Base-by-base conservation (phyloP, 2,888 invertebrate species). In the Eupithecia inturbata region DNA sequence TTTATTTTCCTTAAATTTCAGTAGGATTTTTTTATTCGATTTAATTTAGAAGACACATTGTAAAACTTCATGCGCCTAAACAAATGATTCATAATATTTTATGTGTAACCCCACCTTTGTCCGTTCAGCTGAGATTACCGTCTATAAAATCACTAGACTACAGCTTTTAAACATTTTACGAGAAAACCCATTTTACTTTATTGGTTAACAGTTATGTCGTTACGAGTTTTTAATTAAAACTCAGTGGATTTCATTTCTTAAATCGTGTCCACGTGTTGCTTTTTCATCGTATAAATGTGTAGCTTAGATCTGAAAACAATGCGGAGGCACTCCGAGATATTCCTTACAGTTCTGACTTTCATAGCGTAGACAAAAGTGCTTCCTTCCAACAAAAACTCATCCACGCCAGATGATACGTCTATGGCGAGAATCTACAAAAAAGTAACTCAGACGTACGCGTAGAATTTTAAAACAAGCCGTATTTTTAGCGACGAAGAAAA, bases 311-410 rank as follows among this genome's bases (percentile, higher is more conserved):
- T 85, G 84, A 82, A 87, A 91, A 94, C 93, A 93, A 94, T 92
- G 89, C 89, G 26, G 84, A 89, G 87, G 86, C 85, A 83, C 86
- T 87, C 87, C 85, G 85, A 85, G 87, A 86, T 93, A 89, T 91
- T 91, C 92, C 92, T 94, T 93, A 91, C 92, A 89, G 91, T 92
- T 92, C 91, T 91, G 90, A 92, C 92, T 92, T 93, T 93, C 92
- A 91, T 90, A 90, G 88, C 87, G 83, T 85, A 92, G 88, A 94
- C 94, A 94, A 94, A 93, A 90, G 87, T 87, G 90, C 91, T 92
- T 92, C 91, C 92, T 92, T 85, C 89, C 89, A 91, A 92, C 93
- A 93, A 94, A 93, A 93, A 94, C 93, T 93, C 92, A 91, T 92
- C 91, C 92, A 89, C 91, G 92, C 91, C 91, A 92, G 91, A 93